A percentile compares a stretch with the other conserved stretches of the same genome.
Conservation (phyloP, 2,113 vertebrate species). For the Thunnus maccoyii region DNA sequence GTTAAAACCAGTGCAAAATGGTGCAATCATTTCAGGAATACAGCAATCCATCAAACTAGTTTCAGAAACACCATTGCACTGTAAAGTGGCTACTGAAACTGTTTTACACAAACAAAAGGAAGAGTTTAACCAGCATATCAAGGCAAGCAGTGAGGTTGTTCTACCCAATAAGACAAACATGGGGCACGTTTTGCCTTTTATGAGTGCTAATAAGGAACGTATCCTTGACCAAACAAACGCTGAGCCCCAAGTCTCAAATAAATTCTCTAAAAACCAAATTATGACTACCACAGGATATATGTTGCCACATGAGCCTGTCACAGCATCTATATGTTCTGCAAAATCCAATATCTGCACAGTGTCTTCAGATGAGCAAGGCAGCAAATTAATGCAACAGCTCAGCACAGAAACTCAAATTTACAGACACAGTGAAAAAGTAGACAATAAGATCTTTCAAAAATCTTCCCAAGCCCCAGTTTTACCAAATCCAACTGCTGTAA, state of each 20-base stretch:
- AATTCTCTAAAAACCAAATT: slow-evolving; percentile 9
- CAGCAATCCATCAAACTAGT: slow-evolving; percentile 23
- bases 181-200: slow-evolving; percentile 9
- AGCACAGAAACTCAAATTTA: slow-evolving; percentile 6
- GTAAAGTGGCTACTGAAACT: slow-evolving; percentile 3
- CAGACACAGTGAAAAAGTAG: slow-evolving; percentile 16
- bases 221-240: not conserved
- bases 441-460: slow-evolving; percentile 6
- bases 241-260: slow-evolving; percentile 9
- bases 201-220: not conserved
- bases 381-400: slow-evolving; percentile 30
- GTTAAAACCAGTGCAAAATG: slow-evolving; percentile 7
- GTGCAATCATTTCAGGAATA: not conserved
- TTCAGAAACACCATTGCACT: slow-evolving; percentile 8
- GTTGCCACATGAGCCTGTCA: slow-evolving; percentile 51
- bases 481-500: slow-evolving; percentile 15
- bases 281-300: not conserved
- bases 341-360: slow-evolving; percentile 26
- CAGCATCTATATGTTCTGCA: slow-evolving; percentile 49
- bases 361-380: slow-evolving; percentile 13
- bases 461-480: not conserved
- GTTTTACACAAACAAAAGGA: slow-evolving; percentile 17
- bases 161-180: slow-evolving; percentile 35
- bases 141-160: not conserved
- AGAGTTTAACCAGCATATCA: slow-evolving; percentile 18